Evolutionary conservation across 2,888 invertebrate species (phyloP).

Genomic region (Scrobipalpa costella): DNA sequence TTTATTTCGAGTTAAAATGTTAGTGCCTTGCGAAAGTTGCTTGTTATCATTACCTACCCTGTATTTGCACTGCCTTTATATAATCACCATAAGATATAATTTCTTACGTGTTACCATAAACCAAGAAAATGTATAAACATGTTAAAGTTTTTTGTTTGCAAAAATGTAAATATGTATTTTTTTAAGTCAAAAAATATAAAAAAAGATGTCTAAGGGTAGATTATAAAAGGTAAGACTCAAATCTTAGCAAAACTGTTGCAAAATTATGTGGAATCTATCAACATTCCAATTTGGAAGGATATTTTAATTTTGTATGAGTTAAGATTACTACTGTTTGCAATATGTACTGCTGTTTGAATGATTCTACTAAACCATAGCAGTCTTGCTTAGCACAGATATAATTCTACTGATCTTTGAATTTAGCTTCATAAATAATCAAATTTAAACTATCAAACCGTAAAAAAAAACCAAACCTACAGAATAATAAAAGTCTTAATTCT

Average conservation of each 20-base stretch:
- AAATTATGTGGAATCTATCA: constrained; percentile 9
- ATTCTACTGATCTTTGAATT: no score
- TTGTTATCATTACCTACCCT: no score
- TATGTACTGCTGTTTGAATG: no score
- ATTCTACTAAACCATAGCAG: no score
- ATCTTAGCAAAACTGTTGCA: constrained; percentile 9
- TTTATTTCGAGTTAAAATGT: no score
- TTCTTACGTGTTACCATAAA: constrained; percentile 26
- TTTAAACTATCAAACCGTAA: no score
- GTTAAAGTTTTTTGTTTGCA: constrained; percentile 28
- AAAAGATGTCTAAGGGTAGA: background rate
- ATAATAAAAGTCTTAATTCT: no score
- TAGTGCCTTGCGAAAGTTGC: background rate
- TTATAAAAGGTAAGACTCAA: constrained; percentile 2
- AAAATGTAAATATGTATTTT: constrained; percentile 20
- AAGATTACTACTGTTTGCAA: background rate
- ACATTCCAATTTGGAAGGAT: constrained; percentile 18
- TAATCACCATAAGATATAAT: constrained; percentile 14
- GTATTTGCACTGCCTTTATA: constrained; percentile 1
- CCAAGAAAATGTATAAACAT: constrained; percentile 19
- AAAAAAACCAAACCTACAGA: no score
- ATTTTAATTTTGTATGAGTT: constrained; percentile 21
- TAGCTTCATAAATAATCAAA: no score
- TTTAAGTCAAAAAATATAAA: constrained; percentile 13
- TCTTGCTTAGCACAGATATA: no score